Base-by-base conservation (phyloP, 2,797 vertebrate genomes). In the Chaenodraco wilsoni region DNA sequence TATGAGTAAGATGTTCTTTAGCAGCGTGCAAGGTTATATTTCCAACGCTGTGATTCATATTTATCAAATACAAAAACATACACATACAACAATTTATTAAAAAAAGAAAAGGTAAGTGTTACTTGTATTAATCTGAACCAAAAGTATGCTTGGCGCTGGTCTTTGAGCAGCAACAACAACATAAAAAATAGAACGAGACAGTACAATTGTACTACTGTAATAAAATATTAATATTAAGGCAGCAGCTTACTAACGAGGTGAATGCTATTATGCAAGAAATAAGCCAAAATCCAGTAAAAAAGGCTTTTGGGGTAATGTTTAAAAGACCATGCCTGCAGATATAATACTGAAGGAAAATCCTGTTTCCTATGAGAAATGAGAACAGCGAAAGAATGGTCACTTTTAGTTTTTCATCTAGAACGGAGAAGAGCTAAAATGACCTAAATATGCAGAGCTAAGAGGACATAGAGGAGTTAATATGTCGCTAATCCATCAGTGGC, bases 331-430 rank as follows among this genome's bases (percentile, higher is more conserved):
- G 17, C 15, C 48, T 65, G 50, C 16, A 62, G 68, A 60, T 41
- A 41, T 17, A 3, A 50, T 3, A 54, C 23, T 43, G 65, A 55
- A 76, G 33, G 12, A 9, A 45, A 23, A 62, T 17, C 16, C 16
- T 50, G 44, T 43, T 27, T 23, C 2, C 37, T 14, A 43, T 58
- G 23, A 61, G 19, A 69, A 27, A 41, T n/a, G 9, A 31, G 37
- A 43, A 23, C 21, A 72, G 15, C 8, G 19, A 44, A 43, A 12
- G 23, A n/a, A 54, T 54, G 16, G 43, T 44, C 58, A 48, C 10
- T 5, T 0, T 65, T 60, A 64, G 37, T 55, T 69, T 72, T 76
- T 27, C 44, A 72, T 14, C 16, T 43, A 7, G 19, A 56, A 3
- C 50, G n/a, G 12, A 1, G 56, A 23, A 15, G 5, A n/a, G 17